Base-by-base conservation (phyloP, 2,113 vertebrate species). In the Cairina moschata region DNA sequence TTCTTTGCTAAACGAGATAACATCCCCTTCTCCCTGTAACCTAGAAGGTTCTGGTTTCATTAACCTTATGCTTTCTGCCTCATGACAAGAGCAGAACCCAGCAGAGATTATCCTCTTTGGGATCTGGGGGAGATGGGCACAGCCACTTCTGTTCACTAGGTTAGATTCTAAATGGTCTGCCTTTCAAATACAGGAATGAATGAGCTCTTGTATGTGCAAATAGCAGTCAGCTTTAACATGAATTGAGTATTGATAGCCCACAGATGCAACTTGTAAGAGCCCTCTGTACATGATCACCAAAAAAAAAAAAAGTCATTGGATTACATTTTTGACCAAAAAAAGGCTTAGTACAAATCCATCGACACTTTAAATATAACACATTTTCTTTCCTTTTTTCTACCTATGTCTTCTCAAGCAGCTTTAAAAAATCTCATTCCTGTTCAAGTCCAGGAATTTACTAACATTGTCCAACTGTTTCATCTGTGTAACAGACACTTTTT, bases 401-500 rank as follows among this genome's bases (percentile, higher is more conserved):
- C 11, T 52, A 0, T 44, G 17, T 58, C 6, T 91, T 44, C n/a
- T 89, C 40, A 73, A 17, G 31, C 7, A 89, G 67, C 71, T 86
- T 56, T 38, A 46, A 69, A 4, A 32, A 15, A 17, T 42, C 14
- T 87, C 10, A 77, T 62, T 74, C 22, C 65, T 83, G 22, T 42
- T 77, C 15, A 59, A 32, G 50, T 50, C 42, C 76, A 96, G 76
- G 76, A 83, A 59, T 81, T 95, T 38, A 26, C 88, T 77, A 85
- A 32, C 29, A 8, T 40, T 60, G 68, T 38, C n/a, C 54, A 84
- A 11, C 17, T 0, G 29, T 52, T 77, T 66, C 42, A 28, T 32
- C 63, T 20, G 31, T 44, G 3, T 65, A 71, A 58, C 14, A 58
- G 86, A 32, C 1, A 5, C 14, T 29, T 65, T 17, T 73, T 11